phyloP scores from a whole-genome alignment of 2,888 invertebrate species.

The Hyles lineata region DNA sequence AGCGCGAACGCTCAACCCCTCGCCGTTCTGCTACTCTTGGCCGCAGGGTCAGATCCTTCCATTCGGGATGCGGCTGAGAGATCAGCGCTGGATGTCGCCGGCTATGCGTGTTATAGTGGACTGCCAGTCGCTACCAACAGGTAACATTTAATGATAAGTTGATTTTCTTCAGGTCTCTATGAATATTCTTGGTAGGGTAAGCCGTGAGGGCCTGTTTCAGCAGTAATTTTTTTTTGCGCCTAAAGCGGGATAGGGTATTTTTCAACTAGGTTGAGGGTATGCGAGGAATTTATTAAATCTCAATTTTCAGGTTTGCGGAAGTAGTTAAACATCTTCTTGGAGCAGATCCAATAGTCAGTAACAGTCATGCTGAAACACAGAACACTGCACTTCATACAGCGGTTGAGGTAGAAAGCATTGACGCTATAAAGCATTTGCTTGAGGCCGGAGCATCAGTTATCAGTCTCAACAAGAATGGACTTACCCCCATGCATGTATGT shows the following conservation, averaged over 20 bases:
- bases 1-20: constrained; percentile 68
- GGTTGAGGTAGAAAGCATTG: constrained; percentile 43
- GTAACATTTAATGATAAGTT: not conserved
- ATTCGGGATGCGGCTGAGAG: constrained; percentile 40
- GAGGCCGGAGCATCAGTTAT: constrained; percentile 38
- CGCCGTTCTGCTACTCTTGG: constrained; percentile 45
- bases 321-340: constrained; percentile 35
- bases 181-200: no score
- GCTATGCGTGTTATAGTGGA: constrained; percentile 32
- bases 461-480: constrained; percentile 39
- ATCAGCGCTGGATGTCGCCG: constrained; percentile 46
- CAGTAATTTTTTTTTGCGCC: no score
- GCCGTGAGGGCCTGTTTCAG: no score
- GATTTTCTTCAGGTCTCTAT: not conserved
- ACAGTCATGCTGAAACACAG: constrained; percentile 25
- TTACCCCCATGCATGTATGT: constrained; percentile 48
- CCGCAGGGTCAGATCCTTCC: constrained; percentile 43
- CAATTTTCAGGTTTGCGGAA: constrained; percentile 33
- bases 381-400: constrained; percentile 46
- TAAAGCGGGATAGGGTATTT: no score
- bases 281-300: no score
- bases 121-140: constrained; percentile 30
- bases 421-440: constrained; percentile 39
- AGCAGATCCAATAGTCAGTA: constrained; percentile 27
- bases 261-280: no score